Evolutionary conservation across 1,140 invertebrate genomes (phyloP).

Genomic region (Ptiloglossa arizonensis): DNA sequence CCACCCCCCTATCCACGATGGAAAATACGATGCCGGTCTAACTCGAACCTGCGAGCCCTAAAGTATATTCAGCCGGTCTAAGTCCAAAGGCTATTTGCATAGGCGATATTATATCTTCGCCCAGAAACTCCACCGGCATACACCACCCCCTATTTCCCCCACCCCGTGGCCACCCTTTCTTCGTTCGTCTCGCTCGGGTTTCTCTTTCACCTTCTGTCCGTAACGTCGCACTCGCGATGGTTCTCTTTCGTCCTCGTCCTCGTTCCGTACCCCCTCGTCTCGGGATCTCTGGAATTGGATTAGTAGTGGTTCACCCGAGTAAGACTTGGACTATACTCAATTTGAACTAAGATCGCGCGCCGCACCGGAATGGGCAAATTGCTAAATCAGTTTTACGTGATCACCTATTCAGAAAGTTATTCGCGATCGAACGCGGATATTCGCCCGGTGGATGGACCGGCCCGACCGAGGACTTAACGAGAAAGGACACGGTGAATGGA

Average conservation of each 20-base stretch:
- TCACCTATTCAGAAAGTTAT: conserved; percentile 83
- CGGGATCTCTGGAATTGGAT: conserved; percentile 81
- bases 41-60: conserved; percentile 60
- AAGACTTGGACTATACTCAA: conserved; percentile 82
- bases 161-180: conserved; percentile 19
- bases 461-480: conserved; percentile 46
- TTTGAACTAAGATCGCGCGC: conserved; percentile 81
- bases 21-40: conserved; percentile 61
- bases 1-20: no score
- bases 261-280: conserved; percentile 62
- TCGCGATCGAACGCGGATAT: conserved; percentile 73
- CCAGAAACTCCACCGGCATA: conserved; percentile 55
- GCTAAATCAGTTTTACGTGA: conserved; percentile 83
- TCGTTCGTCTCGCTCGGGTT: conserved; percentile 14
- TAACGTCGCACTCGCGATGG: conserved; percentile 31
- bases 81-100: conserved; percentile 82
- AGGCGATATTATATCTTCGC: conserved; percentile 81
- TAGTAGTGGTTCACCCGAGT: conserved; percentile 82
- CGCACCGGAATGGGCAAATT: conserved; percentile 80
- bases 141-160: conserved; percentile 20
- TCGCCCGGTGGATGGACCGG: conserved; percentile 57
- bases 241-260: conserved; percentile 58
- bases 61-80: conserved; percentile 80
- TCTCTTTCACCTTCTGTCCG: conserved; percentile 40
- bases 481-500: conserved; percentile 28